Evolutionary conservation across 2,888 invertebrate genomes (phyloP).

Genomic region (Diadegma fenestrale): DNA sequence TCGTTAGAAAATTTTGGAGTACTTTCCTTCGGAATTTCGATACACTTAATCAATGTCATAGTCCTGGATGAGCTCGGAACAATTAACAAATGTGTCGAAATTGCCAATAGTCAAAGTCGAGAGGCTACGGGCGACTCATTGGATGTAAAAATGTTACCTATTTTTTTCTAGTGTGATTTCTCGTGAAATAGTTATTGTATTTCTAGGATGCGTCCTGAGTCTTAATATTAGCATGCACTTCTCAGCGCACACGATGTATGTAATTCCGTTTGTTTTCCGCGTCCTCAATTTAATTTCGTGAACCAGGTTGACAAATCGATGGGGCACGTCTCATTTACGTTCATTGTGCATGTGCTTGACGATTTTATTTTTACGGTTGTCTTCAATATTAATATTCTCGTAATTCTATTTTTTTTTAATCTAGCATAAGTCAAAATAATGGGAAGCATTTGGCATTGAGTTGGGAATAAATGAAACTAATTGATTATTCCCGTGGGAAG

Average conservation of each 20-base stretch:
- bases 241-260: conserved; percentile 53
- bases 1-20: background rate
- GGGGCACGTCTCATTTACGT: conserved; percentile 36
- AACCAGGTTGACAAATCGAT: conserved; percentile 37
- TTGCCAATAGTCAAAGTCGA: background rate
- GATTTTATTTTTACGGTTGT: background rate
- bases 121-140: background rate
- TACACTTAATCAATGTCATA: background rate
- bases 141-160: background rate
- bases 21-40: background rate
- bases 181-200: conserved; percentile 34
- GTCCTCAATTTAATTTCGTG: background rate
- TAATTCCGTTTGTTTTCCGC: conserved; percentile 27
- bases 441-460: conserved; percentile 61
- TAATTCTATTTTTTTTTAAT: conserved; percentile 32
- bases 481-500: conserved; percentile 54
- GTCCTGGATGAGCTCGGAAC: background rate
- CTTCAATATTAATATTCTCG: conserved; percentile 16
- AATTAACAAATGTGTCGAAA: background rate
- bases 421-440: conserved; percentile 54
- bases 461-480: conserved; percentile 22
- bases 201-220: conserved; percentile 72
- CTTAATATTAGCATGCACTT: conserved; percentile 65
- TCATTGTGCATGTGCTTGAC: conserved; percentile 63
- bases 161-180: background rate